Evolutionary conservation across 2,113 vertebrate species (phyloP).

Genomic region (Trachemys scripta): DNA sequence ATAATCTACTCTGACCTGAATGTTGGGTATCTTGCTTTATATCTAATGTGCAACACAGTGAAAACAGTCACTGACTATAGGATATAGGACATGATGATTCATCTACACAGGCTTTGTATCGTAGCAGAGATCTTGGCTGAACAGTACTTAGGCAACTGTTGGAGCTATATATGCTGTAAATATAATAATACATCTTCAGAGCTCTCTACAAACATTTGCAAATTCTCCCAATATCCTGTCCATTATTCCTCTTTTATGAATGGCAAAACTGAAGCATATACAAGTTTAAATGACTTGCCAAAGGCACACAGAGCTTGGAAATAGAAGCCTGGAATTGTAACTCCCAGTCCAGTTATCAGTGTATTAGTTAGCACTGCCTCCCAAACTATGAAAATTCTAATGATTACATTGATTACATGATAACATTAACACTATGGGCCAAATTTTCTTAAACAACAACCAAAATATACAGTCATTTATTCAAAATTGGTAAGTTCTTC

Average conservation of each 20-base stretch:
- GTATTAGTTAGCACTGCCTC: not conserved
- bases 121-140: not conserved
- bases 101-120: not conserved
- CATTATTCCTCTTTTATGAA: not conserved
- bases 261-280: slow-evolving; percentile 5
- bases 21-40: not conserved
- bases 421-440: not conserved
- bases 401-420: not conserved
- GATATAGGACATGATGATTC: not conserved
- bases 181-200: not conserved
- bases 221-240: slow-evolving; percentile 2
- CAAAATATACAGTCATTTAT: not conserved
- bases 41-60: not conserved
- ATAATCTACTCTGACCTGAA: not conserved
- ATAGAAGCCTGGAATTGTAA: not conserved
- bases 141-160: not conserved
- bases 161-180: not conserved
- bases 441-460: not conserved
- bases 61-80: not conserved
- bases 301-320: not conserved
- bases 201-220: not conserved
- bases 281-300: not conserved
- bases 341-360: not conserved
- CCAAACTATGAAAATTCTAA: not conserved
- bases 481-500: not conserved